Conservation (phyloP, 2,797 vertebrate species). For the Siniperca obscura region DNA sequence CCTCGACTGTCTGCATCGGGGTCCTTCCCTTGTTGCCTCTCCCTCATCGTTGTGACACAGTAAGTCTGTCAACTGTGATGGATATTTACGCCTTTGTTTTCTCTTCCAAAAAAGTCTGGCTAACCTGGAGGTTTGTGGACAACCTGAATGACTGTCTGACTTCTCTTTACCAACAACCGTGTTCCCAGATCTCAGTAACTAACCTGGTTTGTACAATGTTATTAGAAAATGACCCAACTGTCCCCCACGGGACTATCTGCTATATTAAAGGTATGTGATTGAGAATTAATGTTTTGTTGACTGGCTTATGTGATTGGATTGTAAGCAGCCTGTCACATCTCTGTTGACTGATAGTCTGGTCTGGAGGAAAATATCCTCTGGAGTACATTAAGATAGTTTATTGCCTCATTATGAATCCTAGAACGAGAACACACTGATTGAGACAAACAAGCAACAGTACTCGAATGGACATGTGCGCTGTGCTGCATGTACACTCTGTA, state of each 20-base stretch:
- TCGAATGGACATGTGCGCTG: neutral
- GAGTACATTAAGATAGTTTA: constrained; percentile 60
- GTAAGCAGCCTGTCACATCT: constrained; percentile 20
- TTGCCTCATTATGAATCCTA: constrained; percentile 59
- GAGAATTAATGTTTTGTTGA: neutral
- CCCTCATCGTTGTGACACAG: neutral
- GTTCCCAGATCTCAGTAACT: neutral
- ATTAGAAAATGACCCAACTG: neutral
- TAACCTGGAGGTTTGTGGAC: neutral
- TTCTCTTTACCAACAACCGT: too few species aligned
- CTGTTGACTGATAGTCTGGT: constrained; percentile 33
- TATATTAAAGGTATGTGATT: neutral
- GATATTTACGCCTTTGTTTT: neutral
- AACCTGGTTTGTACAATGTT: neutral
- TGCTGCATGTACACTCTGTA: neutral
- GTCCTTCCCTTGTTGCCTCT: too few species aligned
- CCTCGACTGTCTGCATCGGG: too few species aligned
- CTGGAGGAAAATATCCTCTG: constrained; percentile 53
- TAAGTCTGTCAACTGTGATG: neutral
- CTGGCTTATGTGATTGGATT: neutral
- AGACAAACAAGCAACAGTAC: constrained; percentile 48
- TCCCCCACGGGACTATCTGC: too few species aligned
- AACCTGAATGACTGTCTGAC: too few species aligned
- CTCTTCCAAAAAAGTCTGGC: neutral
- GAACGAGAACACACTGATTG: constrained; percentile 59